Conservation (phyloP, 1,140 invertebrate genomes). For the Drosophila chauvacae region DNA sequence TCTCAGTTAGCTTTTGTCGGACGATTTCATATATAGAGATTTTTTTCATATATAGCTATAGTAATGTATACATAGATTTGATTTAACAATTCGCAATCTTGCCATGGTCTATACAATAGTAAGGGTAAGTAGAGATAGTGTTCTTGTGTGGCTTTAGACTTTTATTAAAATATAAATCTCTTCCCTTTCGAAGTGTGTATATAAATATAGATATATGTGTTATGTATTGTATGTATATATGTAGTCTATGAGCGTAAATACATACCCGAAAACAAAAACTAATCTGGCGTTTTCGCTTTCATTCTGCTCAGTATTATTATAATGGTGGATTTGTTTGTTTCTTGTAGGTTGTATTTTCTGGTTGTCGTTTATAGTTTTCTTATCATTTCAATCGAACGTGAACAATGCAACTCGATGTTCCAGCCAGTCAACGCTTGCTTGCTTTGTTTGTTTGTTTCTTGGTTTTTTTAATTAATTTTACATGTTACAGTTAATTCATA, state of each 20-base stretch:
- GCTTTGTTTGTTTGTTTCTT: constrained; percentile 24
- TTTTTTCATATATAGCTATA: constrained; percentile 30
- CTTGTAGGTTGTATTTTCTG: constrained; percentile 29
- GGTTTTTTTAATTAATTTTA: constrained; percentile 68
- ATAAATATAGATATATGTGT: constrained; percentile 53
- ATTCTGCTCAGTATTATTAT: constrained; percentile 23
- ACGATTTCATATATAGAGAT: constrained; percentile 35
- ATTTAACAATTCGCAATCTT: constrained; percentile 55
- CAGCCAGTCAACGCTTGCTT: constrained; percentile 53
- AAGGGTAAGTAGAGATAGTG: constrained; percentile 34
- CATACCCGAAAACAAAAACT: constrained; percentile 67
- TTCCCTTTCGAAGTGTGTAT: constrained; percentile 44
- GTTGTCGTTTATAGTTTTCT: constrained; percentile 39
- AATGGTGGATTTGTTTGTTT: constrained; percentile 76
- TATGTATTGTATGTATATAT: constrained; percentile 35
- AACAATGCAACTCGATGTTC: constrained; percentile 35
- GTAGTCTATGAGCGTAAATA: constrained; percentile 70
- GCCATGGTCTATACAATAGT: constrained; percentile 47
- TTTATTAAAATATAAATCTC: constrained; percentile 78
- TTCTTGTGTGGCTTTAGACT: constrained; percentile 52
- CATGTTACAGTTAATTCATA: constrained; percentile 77
- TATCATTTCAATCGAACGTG: constrained; percentile 21
- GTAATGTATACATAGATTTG: constrained; percentile 54
- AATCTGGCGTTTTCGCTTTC: constrained; percentile 44
- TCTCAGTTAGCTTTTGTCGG: constrained; percentile 19